These are phyloP conservation scores for Drosophila meridionalis DNA, from an alignment of 2,888 invertebrate genomes.

Conservation along the genomic window DNA sequence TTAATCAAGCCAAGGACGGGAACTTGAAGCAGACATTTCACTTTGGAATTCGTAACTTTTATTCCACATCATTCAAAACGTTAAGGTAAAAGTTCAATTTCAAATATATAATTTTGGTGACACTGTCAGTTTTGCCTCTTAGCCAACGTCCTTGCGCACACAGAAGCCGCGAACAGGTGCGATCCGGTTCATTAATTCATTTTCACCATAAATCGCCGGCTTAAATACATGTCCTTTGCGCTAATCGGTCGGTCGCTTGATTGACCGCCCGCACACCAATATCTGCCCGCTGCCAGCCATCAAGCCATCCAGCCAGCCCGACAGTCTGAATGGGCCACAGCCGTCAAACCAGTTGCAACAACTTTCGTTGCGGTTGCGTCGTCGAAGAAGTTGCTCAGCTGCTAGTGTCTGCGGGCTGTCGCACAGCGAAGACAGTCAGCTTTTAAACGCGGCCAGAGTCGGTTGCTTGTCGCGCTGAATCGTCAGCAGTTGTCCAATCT, in stretches of 20 bases:
- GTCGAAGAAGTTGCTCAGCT: constrained; percentile 53
- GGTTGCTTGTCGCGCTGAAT: constrained; percentile 48
- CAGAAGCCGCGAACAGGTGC: constrained; percentile 39
- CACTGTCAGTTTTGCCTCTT: neutral
- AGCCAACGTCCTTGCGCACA: constrained; percentile 42
- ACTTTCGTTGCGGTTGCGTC: constrained; percentile 67
- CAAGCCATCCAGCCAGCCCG: neutral
- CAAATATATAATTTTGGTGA: neutral
- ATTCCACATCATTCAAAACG: neutral
- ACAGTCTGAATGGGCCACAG: constrained; percentile 8
- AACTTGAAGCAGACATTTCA: neutral
- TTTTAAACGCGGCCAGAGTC: constrained; percentile 59
- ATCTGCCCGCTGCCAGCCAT: neutral
- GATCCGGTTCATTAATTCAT: constrained; percentile 32
- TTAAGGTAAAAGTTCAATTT: neutral
- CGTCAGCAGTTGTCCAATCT: constrained; percentile 14
- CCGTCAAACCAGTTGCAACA: constrained; percentile 65
- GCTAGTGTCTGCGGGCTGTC: constrained; percentile 8
- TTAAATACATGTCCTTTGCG: constrained; percentile 48
- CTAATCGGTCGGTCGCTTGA: constrained; percentile 38
- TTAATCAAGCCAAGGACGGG: neutral
- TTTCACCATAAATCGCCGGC: constrained; percentile 51
- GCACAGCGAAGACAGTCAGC: constrained; percentile 60
- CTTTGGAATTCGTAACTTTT: neutral
- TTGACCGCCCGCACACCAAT: constrained; percentile 1